Evolutionary conservation across 2,888 invertebrate species (phyloP), one percentile per base, ranked within the genome.

Genomic region (Unio delphinus): DNA sequence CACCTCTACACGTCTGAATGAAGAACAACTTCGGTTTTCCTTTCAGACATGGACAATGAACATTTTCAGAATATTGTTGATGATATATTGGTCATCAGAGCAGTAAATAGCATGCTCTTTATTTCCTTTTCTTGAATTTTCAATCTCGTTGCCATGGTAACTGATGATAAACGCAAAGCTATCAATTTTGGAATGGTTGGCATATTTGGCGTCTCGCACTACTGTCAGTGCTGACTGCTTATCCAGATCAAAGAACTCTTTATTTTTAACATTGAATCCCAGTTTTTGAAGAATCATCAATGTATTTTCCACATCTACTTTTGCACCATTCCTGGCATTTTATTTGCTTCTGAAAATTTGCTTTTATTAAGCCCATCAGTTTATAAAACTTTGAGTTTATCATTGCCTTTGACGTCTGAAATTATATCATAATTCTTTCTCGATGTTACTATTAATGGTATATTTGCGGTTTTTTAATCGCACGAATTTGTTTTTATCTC

Each of bases 31-130:
- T 69, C 54, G 69, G 65, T 62, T 69, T 69, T 34, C 55, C 58
- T 54, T 69, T 69, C 26, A 69, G 60, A n/a, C 55, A 55, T 15
- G 69, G 69, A 17, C 69, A 69, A 34, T 69, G 65, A 69, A 69
- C 61, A 59, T 69, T 56, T 69, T 55, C 26, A 65, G 18, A 54
- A 69, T 69, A 15, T 61, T 20, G 20, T 64, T 69, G 3, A 65
- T 65, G 45, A 69, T 61, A 20, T 56, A 30, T 45, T 55, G 18
- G 57, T 69, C 69, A 23, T 69, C 69, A 17, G 65, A 56, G 34
- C 65, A 69, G 6, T 61, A 34, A 23, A 69, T 61, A 17, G 61
- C 69, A 34, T 65, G 69, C 61, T 69, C 69, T 23, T 18, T 4
- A 20, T 55, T 4, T 8, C 69, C 61, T 11, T 26, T 55, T 20